Conservation (phyloP, 1,140 invertebrate species). For the Magallana angulata region DNA sequence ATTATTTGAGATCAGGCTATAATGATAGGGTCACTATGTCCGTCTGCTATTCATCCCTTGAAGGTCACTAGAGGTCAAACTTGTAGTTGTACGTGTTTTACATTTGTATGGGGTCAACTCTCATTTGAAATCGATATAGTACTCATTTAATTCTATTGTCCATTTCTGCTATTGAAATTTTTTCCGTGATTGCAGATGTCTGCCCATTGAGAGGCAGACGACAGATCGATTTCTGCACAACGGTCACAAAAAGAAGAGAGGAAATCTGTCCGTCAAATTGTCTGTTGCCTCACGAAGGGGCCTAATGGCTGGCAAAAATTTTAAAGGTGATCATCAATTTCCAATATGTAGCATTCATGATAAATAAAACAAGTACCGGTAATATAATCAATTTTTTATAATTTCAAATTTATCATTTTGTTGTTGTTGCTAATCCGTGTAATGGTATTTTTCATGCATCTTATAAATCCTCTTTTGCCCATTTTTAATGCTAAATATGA, state of each 20-base stretch:
- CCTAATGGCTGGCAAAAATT: background rate
- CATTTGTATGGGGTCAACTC: constrained; percentile 14
- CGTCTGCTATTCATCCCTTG: background rate
- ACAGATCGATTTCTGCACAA: constrained; percentile 5
- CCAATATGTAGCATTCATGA: background rate
- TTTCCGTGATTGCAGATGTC: constrained; percentile 33
- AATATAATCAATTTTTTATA: too few species aligned
- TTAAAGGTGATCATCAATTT: background rate
- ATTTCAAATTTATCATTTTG: too few species aligned
- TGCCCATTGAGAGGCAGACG: background rate
- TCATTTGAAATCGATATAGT: constrained; percentile 38
- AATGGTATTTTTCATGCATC: too few species aligned
- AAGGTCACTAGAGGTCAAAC: constrained; percentile 5
- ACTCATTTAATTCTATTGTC: constrained; percentile 29
- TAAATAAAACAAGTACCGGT: too few species aligned
- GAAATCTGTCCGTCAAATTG: background rate
- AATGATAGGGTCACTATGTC: background rate
- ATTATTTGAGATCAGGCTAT: background rate
- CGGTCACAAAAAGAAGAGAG: background rate
- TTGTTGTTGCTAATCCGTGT: too few species aligned
- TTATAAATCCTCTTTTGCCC: too few species aligned
- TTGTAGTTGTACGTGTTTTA: background rate
- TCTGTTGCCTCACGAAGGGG: background rate
- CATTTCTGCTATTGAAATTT: constrained; percentile 26
- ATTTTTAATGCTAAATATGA: too few species aligned